A percentile compares a stretch with the other conserved stretches of the same genome.
Conservation (phyloP, 1,140 invertebrate species). For the Drosophila sechellia region DNA sequence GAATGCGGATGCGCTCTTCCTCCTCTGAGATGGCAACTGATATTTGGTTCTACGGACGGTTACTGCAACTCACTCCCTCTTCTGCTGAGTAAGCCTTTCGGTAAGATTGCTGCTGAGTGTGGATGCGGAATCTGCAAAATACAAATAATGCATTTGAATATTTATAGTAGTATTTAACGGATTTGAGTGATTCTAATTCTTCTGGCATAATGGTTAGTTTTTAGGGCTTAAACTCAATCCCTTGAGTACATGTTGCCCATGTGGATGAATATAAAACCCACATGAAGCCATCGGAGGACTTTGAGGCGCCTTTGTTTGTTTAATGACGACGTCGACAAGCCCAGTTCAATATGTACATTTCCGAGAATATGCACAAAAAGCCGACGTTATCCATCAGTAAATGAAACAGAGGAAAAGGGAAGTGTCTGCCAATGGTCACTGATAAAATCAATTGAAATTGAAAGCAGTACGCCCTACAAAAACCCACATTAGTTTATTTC, state of each 20-base stretch:
- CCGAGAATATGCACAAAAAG: slow-evolving; percentile 18
- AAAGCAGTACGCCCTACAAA: slow-evolving; percentile 41
- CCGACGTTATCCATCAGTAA: slow-evolving; percentile 9
- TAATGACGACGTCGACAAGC: slow-evolving; percentile 24
- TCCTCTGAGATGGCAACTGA: slow-evolving; percentile 40
- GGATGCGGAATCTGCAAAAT: slow-evolving; percentile 24
- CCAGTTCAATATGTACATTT: slow-evolving; percentile 24
- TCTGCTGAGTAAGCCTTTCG: slow-evolving; percentile 16
- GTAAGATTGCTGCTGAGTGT: slow-evolving; percentile 19
- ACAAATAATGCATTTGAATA: not conserved
- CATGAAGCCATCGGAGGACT: slow-evolving; percentile 5
- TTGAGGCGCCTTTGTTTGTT: slow-evolving; percentile 28
- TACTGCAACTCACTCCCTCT: slow-evolving; percentile 22
- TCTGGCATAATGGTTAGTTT: not conserved
- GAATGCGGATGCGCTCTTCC: slow-evolving; percentile 4
- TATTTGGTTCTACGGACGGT: slow-evolving; percentile 43
- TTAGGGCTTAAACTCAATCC: not conserved
- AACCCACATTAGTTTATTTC: slow-evolving; percentile 1
- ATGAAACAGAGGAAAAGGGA: not conserved
- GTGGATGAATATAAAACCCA: slow-evolving; percentile 12
- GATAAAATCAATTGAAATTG: slow-evolving; percentile 36
- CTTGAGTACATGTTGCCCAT: not conserved
- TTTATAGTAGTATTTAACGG: not conserved
- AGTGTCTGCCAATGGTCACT: slow-evolving; percentile 12
- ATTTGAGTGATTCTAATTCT: not conserved